Evolutionary conservation across 2,113 vertebrate genomes (phyloP), one percentile per base, ranked within the genome.

Genomic region (Callocephalon fimbriatum): DNA sequence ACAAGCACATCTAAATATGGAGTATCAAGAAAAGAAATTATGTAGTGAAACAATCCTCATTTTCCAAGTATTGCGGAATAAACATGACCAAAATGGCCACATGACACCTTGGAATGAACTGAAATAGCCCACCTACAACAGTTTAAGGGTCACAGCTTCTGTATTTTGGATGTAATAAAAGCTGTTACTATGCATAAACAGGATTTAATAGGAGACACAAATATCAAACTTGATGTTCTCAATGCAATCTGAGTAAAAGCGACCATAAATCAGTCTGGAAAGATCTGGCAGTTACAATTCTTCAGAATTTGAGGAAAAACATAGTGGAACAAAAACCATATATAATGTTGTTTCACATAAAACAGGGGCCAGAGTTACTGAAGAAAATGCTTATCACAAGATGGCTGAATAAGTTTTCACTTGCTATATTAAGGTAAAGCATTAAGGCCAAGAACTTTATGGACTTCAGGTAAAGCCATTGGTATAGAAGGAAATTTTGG

Each of bases 1-100:
- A 63, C 1, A 35, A 29, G 5, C 15, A 62, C 80, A 17, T 35
- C 32, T 32, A 61, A 61, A 79, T 12, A 45, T 0, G 0, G 17
- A 75, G 9, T 53, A 79, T 42, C 20, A 12, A n/a, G 9, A 65
- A 66, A 47, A 80, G 0, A 29, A 79, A 54, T 6, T 15, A 59
- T 6, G 22, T 23, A 61, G 18, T 51, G 42, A 75, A 92, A 47
- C 4, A 11, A 48, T 32, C 27, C 47, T 22, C 0, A 5, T 87
- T 90, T 72, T 53, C 29, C 59, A 81, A 45, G 13, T 38, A 18
- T 8, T 59, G 25, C 22, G 22, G 10, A 90, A 81, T 20, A 54
- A 58, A 77, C 9, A 67, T n/a, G 18, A 76, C 31, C 7, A 68
- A 67, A 93, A 53, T 7, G 3, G 31, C 27, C 23, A 67, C 1